Percentiles rank a stretch among this genome's conserved stretches.
Evolutionary conservation across 2,888 invertebrate species (phyloP).

Genomic region (Coronaproctus castanopsis): DNA sequence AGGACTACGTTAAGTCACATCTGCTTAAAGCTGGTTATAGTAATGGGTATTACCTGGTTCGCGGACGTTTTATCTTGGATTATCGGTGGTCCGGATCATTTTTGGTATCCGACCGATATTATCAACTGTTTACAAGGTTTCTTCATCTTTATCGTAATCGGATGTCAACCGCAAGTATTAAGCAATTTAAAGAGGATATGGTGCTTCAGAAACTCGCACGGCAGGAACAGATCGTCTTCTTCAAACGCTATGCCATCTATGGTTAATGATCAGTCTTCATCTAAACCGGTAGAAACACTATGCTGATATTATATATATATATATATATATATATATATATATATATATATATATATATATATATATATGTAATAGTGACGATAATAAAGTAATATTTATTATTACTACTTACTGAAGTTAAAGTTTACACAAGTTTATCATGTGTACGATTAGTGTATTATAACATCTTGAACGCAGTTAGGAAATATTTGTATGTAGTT

Average conservation of each 20-base stretch:
- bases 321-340: too few relatives aligned
- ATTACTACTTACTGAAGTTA: too few relatives aligned
- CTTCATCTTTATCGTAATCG: conserved; percentile 71
- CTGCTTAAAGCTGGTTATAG: conserved; percentile 65
- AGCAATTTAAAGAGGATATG: conserved; percentile 43
- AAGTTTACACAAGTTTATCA: too few relatives aligned
- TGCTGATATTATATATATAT: too few relatives aligned
- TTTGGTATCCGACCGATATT: conserved; percentile 67
- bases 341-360: too few relatives aligned
- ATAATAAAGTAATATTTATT: too few relatives aligned
- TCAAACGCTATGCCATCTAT: conserved; percentile 65
- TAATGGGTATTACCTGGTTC: conserved; percentile 57
- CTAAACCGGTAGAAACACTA: conserved; percentile 22
- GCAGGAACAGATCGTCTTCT: conserved; percentile 36
- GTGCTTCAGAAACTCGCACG: conserved; percentile 37
- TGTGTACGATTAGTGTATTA: too few relatives aligned
- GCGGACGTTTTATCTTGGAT: conserved; percentile 69
- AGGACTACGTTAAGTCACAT: conserved; percentile 63
- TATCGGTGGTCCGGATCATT: conserved; percentile 54
- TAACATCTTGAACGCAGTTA: too few relatives aligned
- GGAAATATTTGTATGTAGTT: too few relatives aligned
- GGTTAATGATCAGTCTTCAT: conserved; percentile 33
- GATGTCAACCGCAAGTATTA: conserved; percentile 66
- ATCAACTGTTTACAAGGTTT: conserved; percentile 73
- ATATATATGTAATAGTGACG: too few relatives aligned